Conservation (phyloP, 2,797 vertebrate species). For the Enteromius argenteus region DNA sequence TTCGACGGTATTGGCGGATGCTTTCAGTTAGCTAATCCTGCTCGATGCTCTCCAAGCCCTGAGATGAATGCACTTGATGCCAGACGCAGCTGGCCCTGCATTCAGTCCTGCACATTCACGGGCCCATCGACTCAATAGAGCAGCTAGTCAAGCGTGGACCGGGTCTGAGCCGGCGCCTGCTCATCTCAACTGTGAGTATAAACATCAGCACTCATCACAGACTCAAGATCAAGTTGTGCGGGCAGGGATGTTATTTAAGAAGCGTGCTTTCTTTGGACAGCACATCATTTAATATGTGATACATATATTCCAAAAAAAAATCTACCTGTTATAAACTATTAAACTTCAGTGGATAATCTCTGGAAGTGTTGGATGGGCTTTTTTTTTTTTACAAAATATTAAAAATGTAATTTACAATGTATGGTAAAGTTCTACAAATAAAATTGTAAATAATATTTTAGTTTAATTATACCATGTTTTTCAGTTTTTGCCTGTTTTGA, state of each 20-base stretch:
- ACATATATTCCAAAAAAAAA: background rate
- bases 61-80: constrained; percentile 62
- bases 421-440: background rate
- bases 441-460: no score
- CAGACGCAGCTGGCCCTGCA: constrained; percentile 63
- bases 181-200: background rate
- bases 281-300: background rate
- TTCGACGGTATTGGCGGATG: constrained; percentile 58
- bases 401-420: background rate
- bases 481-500: no score
- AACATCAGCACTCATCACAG: constrained; percentile 28
- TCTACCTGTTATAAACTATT: background rate
- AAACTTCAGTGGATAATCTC: background rate
- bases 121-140: constrained; percentile 35
- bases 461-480: no score
- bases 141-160: background rate
- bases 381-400: background rate
- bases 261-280: background rate
- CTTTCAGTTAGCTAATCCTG: constrained; percentile 66
- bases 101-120: constrained; percentile 45
- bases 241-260: background rate
- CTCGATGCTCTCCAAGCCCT: constrained; percentile 57
- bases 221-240: background rate
- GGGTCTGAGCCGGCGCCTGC: background rate
- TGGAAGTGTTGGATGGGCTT: background rate